Conservation (phyloP, 2,888 invertebrate species). For the Punctoribates punctum region DNA sequence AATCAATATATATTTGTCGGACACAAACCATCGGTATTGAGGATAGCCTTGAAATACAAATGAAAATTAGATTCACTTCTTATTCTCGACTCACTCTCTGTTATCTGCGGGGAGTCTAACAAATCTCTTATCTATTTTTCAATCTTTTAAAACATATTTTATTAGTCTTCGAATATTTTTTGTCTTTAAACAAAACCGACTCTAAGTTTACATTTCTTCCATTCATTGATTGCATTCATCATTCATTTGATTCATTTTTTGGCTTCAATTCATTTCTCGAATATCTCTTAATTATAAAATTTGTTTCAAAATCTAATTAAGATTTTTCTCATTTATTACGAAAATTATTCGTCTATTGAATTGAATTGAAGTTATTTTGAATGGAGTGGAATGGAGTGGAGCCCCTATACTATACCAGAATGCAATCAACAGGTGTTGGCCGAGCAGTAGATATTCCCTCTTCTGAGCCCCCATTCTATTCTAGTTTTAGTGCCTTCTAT, state of each 20-base stretch:
- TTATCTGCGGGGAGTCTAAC: slow-evolving; percentile 26
- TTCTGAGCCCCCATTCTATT: slow-evolving; percentile 16
- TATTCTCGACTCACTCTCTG: not conserved
- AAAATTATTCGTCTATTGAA: not conserved
- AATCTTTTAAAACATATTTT: slow-evolving; percentile 23
- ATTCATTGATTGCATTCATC: not conserved
- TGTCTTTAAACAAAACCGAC: slow-evolving; percentile 8
- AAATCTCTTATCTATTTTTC: slow-evolving; percentile 20
- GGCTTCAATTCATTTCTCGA: not conserved
- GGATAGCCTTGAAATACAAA: slow-evolving; percentile 24
- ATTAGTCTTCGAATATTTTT: not conserved
- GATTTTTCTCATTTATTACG: not conserved
- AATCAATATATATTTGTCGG: slow-evolving; percentile 33
- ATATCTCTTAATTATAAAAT: not conserved
- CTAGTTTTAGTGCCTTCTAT: not conserved
- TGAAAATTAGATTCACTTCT: slow-evolving; percentile 24
- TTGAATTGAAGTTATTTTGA: not conserved
- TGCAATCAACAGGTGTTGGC: slow-evolving; percentile 27
- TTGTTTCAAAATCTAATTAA: not conserved
- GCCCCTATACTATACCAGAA: not conserved
- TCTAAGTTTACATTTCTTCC: not conserved
- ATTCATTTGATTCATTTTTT: not conserved
- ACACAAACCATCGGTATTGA: slow-evolving; percentile 18
- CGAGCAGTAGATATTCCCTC: not conserved
- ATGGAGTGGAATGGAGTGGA: not conserved